Conservation (phyloP, 2,113 vertebrate species). For the Xyrauchen texanus region DNA sequence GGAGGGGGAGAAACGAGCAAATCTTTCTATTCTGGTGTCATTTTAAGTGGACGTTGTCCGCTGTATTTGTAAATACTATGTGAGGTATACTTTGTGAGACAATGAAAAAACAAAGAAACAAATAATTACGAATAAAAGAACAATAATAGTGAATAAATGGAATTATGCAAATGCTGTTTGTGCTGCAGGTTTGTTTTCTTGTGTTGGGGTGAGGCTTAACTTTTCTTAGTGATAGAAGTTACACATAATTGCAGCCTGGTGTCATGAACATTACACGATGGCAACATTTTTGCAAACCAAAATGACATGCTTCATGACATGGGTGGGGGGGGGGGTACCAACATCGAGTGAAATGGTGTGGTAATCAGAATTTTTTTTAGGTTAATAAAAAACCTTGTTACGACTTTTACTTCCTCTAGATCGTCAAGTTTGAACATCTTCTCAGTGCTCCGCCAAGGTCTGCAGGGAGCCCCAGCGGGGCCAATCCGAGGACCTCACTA, state of each 20-base stretch:
- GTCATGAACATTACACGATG: no score
- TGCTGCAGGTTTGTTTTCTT: slow-evolving; percentile 54
- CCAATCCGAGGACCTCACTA: no score
- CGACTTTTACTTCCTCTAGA: no score
- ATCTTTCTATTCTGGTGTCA: slow-evolving; percentile 68
- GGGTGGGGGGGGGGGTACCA: no score
- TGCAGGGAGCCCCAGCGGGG: no score
- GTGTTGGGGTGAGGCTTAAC: slow-evolving; percentile 43
- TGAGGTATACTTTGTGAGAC: slow-evolving; percentile 68
- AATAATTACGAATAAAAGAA: slow-evolving; percentile 63
- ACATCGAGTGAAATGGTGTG: no score
- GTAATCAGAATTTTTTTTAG: no score
- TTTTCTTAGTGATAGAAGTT: not conserved
- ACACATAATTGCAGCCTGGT: not conserved
- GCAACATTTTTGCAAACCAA: no score
- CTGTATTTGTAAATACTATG: slow-evolving; percentile 78
- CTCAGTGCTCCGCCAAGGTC: no score
- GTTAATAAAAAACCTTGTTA: no score
- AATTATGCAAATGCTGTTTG: slow-evolving; percentile 78
- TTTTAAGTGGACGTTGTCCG: slow-evolving; percentile 71
- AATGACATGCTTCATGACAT: no score
- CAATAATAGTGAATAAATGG: slow-evolving; percentile 78
- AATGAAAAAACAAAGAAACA: slow-evolving; percentile 55
- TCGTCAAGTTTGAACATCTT: no score
- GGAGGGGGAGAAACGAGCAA: slow-evolving; percentile 47